Evolutionary conservation across 2,888 invertebrate species (phyloP).

Genomic region (Luperina testacea): DNA sequence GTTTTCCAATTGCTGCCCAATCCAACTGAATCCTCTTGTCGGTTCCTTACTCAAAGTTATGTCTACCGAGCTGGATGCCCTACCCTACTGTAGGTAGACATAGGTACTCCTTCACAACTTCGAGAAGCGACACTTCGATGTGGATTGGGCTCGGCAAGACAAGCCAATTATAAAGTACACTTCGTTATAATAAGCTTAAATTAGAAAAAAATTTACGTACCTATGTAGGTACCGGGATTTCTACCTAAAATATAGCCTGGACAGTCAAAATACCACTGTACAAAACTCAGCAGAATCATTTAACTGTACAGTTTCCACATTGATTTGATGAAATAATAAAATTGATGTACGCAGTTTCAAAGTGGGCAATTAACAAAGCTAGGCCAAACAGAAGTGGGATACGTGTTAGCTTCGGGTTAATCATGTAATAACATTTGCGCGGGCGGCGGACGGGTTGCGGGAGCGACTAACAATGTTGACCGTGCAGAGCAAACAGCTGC

Average conservation of each 20-base stretch:
- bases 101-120: background rate
- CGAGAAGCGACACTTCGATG: background rate
- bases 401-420: constrained; percentile 83
- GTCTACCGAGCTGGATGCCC: background rate
- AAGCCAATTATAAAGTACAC: background rate
- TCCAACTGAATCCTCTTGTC: background rate
- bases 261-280: background rate
- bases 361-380: constrained; percentile 84
- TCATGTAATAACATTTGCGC: constrained; percentile 87
- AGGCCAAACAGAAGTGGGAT: constrained; percentile 79
- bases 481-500: constrained; percentile 83
- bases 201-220: too few species aligned
- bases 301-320: constrained; percentile 33
- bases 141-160: background rate
- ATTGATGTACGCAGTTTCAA: constrained; percentile 74
- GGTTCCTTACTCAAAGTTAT: background rate
- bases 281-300: constrained; percentile 3
- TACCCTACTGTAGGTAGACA: background rate
- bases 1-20: background rate
- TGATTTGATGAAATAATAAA: constrained; percentile 69
- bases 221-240: background rate
- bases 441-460: constrained; percentile 42
- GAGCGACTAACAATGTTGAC: constrained; percentile 88
- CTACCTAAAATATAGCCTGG: background rate
- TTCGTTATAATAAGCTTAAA: background rate